These are phyloP conservation scores for Rhinoraja longicauda DNA, from an alignment of 2,797 vertebrate genomes.

Conservation along the genomic window DNA sequence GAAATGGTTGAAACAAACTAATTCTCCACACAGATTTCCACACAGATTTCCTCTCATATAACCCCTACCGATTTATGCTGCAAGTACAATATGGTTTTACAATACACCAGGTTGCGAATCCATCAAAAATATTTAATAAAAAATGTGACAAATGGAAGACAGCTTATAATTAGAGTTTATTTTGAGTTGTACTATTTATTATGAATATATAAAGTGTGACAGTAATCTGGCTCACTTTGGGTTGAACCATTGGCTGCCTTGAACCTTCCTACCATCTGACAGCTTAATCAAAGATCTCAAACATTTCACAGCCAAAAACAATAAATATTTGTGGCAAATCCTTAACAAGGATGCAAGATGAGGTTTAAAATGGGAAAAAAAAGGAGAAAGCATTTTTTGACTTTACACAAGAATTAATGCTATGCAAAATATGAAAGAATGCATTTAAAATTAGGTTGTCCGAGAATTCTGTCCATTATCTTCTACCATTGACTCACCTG, in stretches of 20 bases:
- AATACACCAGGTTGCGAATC: background rate
- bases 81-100: background rate
- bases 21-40: background rate
- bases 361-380: background rate
- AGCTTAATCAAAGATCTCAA: background rate
- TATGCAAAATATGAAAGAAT: background rate
- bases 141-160: background rate
- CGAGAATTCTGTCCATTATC: background rate
- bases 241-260: background rate
- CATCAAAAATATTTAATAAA: background rate
- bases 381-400: background rate
- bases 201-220: background rate
- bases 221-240: background rate
- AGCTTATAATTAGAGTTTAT: background rate
- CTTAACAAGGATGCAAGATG: background rate
- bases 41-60: background rate
- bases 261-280: background rate
- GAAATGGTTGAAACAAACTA: background rate
- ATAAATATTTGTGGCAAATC: background rate
- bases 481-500: conserved; percentile 61
- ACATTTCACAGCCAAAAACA: background rate
- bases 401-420: background rate
- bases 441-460: background rate
- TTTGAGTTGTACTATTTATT: background rate
- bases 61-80: background rate